These are phyloP conservation scores for Nomada flava DNA, from an alignment of 2,888 invertebrate species.

Conservation along the genomic window DNA sequence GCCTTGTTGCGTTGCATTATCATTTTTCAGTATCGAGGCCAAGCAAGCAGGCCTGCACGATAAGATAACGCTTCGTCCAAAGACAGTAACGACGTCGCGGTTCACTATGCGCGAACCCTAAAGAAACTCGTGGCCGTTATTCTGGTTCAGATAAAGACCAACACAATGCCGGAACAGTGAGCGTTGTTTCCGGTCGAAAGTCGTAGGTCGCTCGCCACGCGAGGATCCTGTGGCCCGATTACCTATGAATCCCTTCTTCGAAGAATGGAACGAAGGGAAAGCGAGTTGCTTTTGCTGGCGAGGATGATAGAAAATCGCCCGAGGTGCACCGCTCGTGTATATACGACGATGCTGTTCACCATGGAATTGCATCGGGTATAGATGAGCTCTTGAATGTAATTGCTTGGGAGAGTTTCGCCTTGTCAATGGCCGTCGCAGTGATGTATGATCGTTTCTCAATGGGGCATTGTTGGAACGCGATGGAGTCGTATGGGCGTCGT, in stretches of 20 bases:
- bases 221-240: conserved; percentile 11
- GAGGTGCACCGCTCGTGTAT: not conserved
- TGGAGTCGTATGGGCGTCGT: conserved; percentile 1
- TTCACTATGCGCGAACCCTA: conserved; percentile 19
- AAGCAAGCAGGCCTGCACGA: conserved; percentile 47
- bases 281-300: not conserved
- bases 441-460: conserved; percentile 28
- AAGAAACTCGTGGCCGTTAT: conserved; percentile 61
- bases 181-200: conserved; percentile 58
- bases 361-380: conserved; percentile 2
- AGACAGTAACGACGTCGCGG: conserved; percentile 55
- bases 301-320: conserved; percentile 35
- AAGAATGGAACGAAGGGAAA: conserved; percentile 26
- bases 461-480: conserved; percentile 13
- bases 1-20: conserved; percentile 9
- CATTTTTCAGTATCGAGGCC: conserved; percentile 43
- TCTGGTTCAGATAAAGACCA: conserved; percentile 63
- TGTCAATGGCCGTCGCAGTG: conserved; percentile 21
- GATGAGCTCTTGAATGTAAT: conserved; percentile 21
- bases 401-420: conserved; percentile 17
- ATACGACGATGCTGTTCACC: not conserved
- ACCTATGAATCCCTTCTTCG: conserved; percentile 8
- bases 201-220: conserved; percentile 44
- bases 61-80: conserved; percentile 56
- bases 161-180: conserved; percentile 47